Evolutionary conservation across 2,797 vertebrate species (phyloP).

Genomic region (Caiman crocodilus): DNA sequence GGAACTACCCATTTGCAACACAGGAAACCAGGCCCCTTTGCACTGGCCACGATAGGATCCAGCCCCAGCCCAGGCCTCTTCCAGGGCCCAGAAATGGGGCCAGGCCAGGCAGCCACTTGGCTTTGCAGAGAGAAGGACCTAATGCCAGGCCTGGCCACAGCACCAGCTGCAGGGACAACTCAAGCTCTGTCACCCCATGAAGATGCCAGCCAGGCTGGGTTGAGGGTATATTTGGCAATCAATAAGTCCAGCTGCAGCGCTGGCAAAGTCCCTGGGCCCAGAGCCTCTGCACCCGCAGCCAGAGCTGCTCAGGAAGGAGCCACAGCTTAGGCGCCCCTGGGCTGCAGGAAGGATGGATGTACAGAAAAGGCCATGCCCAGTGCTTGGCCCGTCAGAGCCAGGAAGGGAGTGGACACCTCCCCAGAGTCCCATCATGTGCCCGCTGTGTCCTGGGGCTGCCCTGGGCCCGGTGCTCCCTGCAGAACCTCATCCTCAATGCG

Average conservation of each 20-base stretch:
- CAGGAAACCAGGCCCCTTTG: background rate
- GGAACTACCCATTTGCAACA: constrained; percentile 11
- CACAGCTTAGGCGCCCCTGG: background rate
- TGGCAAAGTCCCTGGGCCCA: too few species aligned
- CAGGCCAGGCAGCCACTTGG: too few species aligned
- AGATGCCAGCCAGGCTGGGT: too few species aligned
- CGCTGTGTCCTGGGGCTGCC: background rate
- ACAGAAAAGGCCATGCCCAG: too few species aligned
- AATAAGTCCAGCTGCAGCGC: too few species aligned
- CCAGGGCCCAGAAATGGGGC: too few species aligned
- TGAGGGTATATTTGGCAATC: too few species aligned
- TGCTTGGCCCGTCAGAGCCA: background rate
- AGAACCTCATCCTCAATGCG: constrained; percentile 80
- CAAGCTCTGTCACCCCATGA: too few species aligned
- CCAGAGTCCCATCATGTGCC: background rate
- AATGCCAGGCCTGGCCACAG: too few species aligned
- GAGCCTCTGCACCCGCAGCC: too few species aligned
- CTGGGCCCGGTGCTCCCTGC: background rate
- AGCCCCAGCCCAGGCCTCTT: background rate
- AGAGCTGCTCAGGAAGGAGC: background rate
- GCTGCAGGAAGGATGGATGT: background rate
- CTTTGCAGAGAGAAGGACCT: too few species aligned
- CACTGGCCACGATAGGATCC: background rate
- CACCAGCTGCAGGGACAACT: too few species aligned
- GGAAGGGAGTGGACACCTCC: background rate